Evolutionary conservation across 2,113 vertebrate genomes (phyloP).

Genomic region (Speoplatyrhinus poulsoni): DNA sequence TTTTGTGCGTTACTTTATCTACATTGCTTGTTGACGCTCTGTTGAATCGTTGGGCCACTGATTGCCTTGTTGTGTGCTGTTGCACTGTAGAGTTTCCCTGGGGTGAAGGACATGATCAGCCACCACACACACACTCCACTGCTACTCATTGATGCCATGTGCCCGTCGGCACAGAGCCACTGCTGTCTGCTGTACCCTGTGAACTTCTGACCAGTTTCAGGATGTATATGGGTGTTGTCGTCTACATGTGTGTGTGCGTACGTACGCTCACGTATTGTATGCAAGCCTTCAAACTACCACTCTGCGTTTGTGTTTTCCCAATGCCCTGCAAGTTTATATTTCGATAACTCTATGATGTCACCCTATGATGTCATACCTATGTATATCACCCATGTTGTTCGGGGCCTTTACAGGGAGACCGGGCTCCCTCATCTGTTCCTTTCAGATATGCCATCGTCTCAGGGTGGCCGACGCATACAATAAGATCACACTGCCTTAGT

Average conservation of each 20-base stretch:
- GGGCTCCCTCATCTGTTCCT: constrained; percentile 54
- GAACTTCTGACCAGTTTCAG: constrained; percentile 31
- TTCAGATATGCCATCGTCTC: constrained; percentile 55
- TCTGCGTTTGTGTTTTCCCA: neutral
- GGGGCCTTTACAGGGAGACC: constrained; percentile 13
- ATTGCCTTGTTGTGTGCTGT: constrained; percentile 29
- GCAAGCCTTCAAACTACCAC: neutral
- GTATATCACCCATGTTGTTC: neutral
- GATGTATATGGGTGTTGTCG: constrained; percentile 10
- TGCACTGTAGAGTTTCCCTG: constrained; percentile 73
- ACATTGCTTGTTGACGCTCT: constrained; percentile 18
- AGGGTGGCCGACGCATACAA: constrained; percentile 78
- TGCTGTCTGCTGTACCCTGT: constrained; percentile 55
- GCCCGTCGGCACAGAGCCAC: constrained; percentile 75
- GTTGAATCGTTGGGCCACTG: constrained; percentile 43
- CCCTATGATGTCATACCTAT: neutral
- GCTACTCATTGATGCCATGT: constrained; percentile 82
- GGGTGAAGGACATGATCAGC: constrained; percentile 83
- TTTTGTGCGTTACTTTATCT: neutral
- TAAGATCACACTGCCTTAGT: constrained; percentile 85
- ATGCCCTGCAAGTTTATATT: neutral
- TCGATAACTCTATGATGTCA: too few species aligned
- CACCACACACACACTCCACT: constrained; percentile 80
- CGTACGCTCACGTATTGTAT: neutral
- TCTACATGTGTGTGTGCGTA: neutral